These are phyloP conservation scores for Laterallus jamaicensis DNA, from an alignment of 2,113 vertebrate genomes.

Conservation along the genomic window DNA sequence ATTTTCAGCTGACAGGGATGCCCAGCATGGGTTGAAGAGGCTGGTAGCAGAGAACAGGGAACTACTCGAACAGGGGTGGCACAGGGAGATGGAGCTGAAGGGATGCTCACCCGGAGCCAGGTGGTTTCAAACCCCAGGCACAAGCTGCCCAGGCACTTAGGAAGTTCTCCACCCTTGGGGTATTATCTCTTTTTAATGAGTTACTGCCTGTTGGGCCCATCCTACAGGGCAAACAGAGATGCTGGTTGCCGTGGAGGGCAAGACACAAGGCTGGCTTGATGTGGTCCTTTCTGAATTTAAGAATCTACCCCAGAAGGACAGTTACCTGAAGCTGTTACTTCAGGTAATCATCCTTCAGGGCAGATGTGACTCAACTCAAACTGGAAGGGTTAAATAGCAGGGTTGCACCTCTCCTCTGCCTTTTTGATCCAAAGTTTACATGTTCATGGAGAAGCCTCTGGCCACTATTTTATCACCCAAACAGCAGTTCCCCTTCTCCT, in stretches of 20 bases:
- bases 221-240: not conserved
- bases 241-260: not conserved
- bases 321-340: not conserved
- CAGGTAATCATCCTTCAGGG: not conserved
- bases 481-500: not conserved
- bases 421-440: not conserved
- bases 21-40: not conserved
- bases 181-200: not conserved
- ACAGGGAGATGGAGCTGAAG: not conserved
- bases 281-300: not conserved
- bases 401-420: not conserved
- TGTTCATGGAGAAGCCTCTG: not conserved
- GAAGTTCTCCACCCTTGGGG: not conserved
- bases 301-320: too few species aligned
- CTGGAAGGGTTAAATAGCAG: not conserved
- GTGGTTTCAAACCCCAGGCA: not conserved
- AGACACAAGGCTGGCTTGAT: not conserved
- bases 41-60: not conserved
- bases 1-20: not conserved
- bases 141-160: not conserved
- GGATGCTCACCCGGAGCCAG: too few species aligned
- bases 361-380: not conserved
- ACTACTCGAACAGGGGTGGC: too few species aligned
- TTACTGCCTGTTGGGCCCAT: not conserved
- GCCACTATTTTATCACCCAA: not conserved